phyloP scores from a whole-genome alignment of 2,888 invertebrate genomes.

The Escarpia spicata region DNA sequence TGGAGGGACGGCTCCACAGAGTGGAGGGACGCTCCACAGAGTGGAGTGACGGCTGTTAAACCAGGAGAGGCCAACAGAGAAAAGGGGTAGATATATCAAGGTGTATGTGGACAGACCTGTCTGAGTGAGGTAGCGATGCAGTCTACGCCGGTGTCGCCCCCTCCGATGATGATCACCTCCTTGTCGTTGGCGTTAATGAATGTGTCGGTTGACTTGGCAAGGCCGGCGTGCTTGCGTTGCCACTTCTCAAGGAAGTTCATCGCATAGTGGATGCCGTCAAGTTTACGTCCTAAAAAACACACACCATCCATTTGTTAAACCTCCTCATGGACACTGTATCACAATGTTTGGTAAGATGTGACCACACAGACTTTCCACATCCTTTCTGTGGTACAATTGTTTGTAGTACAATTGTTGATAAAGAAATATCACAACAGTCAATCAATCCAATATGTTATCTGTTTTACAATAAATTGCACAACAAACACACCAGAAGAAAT shows the following conservation, averaged over 20 bases:
- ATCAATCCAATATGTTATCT: too few relatives aligned
- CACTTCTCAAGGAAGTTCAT: constrained; percentile 97
- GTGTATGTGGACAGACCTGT: too few relatives aligned
- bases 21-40: too few relatives aligned
- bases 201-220: background rate
- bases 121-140: constrained; percentile 94
- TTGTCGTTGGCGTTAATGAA: constrained; percentile 82
- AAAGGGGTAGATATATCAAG: too few relatives aligned
- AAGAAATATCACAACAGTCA: too few relatives aligned
- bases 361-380: background rate
- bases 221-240: constrained; percentile 86
- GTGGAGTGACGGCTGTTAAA: too few relatives aligned
- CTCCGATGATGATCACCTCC: constrained; percentile 89
- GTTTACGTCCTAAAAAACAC: constrained; percentile 77
- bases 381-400: background rate
- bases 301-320: background rate
- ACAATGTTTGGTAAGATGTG: background rate
- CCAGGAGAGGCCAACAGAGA: too few relatives aligned
- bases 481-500: too few relatives aligned
- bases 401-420: too few relatives aligned
- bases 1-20: too few relatives aligned
- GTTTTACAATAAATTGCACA: too few relatives aligned
- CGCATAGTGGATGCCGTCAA: constrained; percentile 95
- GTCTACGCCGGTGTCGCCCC: constrained; percentile 93
- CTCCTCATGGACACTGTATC: background rate